A percentile compares a stretch with the other conserved stretches of the same genome.
phyloP scores from a whole-genome alignment of 2,797 vertebrate species.

The Borostomias antarcticus region DNA sequence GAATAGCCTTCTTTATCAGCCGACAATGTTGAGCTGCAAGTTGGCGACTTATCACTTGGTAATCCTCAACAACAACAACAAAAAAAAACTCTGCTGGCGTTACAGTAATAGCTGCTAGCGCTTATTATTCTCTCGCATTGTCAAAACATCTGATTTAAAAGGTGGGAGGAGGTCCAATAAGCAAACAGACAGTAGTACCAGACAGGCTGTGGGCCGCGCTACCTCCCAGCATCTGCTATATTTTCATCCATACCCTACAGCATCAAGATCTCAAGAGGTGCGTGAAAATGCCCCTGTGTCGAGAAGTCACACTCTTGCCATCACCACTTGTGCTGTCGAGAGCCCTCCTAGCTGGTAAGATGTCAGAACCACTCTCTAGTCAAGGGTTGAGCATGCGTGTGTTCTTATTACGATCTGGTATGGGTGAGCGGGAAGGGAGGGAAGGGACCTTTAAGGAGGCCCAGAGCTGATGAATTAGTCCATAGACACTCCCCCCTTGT shows the following conservation, averaged over 20 bases:
- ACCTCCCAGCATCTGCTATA: constrained; percentile 54
- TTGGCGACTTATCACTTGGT: constrained; percentile 32
- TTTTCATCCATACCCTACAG: constrained; percentile 63
- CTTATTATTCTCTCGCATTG: constrained; percentile 47
- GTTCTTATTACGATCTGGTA: constrained; percentile 58
- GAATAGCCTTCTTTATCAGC: not conserved
- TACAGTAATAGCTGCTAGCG: constrained; percentile 20
- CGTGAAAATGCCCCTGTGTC: constrained; percentile 65
- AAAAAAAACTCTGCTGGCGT: not conserved
- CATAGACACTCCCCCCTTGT: constrained; percentile 40
- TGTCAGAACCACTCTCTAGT: constrained; percentile 60
- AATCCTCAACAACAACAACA: constrained; percentile 22
- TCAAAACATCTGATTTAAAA: constrained; percentile 63
- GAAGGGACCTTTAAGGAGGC: constrained; percentile 39
- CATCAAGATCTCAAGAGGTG: constrained; percentile 61
- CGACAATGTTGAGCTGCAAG: constrained; percentile 1
- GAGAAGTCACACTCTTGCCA: no score
- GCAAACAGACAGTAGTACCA: constrained; percentile 63
- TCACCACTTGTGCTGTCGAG: no score
- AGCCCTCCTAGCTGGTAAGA: constrained; percentile 58
- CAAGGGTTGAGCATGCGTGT: constrained; percentile 54
- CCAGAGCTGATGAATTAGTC: constrained; percentile 59
- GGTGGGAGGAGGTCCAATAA: constrained; percentile 62
- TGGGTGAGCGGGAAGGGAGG: not conserved
- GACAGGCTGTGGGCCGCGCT: constrained; percentile 49